phyloP scores from a whole-genome alignment of 1,140 invertebrate species.

The Artemia franciscana region DNA sequence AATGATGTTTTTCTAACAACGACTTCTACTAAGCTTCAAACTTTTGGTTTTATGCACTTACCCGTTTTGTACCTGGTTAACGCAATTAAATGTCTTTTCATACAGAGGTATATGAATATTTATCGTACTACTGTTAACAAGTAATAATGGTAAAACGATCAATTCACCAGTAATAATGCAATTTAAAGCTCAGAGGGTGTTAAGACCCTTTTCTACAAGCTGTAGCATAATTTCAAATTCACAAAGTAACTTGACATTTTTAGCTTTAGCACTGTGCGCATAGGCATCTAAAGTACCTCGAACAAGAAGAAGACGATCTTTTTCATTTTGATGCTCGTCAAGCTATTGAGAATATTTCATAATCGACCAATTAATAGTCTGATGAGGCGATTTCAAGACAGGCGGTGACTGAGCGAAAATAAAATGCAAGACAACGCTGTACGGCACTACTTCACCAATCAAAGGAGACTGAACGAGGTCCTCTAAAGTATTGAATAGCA shows the following conservation, averaged over 20 bases:
- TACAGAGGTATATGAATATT: too few species aligned
- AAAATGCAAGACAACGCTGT: constrained; percentile 55
- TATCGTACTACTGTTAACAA: too few species aligned
- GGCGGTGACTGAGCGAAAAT: constrained; percentile 56
- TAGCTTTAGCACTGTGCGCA: constrained; percentile 31
- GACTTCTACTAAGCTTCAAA: too few species aligned
- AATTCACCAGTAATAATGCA: too few species aligned
- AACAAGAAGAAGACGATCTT: constrained; percentile 39
- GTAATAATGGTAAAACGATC: too few species aligned
- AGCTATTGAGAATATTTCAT: constrained; percentile 63
- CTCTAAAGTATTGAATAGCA: constrained; percentile 45
- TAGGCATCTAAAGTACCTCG: constrained; percentile 38
- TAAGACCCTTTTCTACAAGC: constrained; percentile 23
- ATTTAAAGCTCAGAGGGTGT: too few species aligned
- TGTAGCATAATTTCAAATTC: constrained; percentile 36
- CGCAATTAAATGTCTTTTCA: too few species aligned
- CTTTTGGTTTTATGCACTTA: too few species aligned
- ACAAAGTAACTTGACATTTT: constrained; percentile 31
- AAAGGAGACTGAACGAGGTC: constrained; percentile 36
- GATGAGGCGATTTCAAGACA: constrained; percentile 60
- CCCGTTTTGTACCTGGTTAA: too few species aligned
- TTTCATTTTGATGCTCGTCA: constrained; percentile 52
- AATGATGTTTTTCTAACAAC: too few species aligned
- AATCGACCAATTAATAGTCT: constrained; percentile 46
- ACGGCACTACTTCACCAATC: constrained; percentile 45